Evolutionary conservation across 2,113 vertebrate species (phyloP).

Genomic region (Condylura cristata): DNA sequence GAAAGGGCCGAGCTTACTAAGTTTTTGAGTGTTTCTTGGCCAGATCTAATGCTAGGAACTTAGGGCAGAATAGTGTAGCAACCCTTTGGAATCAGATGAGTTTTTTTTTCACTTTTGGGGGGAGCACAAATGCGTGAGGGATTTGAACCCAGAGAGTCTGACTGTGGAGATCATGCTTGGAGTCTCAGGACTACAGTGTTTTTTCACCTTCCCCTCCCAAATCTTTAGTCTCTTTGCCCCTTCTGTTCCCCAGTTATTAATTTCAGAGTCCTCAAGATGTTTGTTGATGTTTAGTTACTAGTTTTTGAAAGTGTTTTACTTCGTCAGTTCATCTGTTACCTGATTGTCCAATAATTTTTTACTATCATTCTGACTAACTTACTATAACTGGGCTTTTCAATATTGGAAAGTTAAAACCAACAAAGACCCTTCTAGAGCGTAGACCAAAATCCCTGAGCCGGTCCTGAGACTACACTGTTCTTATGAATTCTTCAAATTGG

Average conservation of each 20-base stretch:
- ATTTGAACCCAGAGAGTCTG: too few species aligned
- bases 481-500: background rate
- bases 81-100: background rate
- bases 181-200: too few species aligned
- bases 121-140: background rate
- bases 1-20: background rate
- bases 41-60: background rate
- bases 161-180: too few species aligned
- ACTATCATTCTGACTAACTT: too few species aligned
- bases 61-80: background rate
- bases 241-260: too few species aligned
- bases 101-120: background rate
- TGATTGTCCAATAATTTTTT: too few species aligned
- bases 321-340: too few species aligned
- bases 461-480: background rate
- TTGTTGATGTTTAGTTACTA: too few species aligned
- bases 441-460: background rate
- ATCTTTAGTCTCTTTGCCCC: too few species aligned
- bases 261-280: too few species aligned
- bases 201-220: too few species aligned
- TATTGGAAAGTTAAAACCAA: background rate
- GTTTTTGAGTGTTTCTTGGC: background rate
- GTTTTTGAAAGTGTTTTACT: too few species aligned
- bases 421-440: rapidly evolving
- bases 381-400: background rate